Base-by-base conservation (phyloP, 2,797 vertebrate genomes). In the Luscinia luscinia region DNA sequence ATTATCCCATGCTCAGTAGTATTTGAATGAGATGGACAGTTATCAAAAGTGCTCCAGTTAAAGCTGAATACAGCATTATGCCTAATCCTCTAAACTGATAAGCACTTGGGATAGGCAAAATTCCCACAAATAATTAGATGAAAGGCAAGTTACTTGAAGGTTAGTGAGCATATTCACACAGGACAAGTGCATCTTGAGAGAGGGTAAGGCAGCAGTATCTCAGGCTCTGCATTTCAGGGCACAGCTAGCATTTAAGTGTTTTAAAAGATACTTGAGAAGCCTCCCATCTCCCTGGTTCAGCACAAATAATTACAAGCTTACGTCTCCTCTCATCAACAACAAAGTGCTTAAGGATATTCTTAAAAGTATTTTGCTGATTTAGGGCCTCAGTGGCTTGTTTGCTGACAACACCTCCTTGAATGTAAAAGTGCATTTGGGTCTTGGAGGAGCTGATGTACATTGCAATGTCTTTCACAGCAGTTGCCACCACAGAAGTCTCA, bases 291-390 rank as follows among this genome's bases (percentile, higher is more conserved):
- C 38, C 48, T 69, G 30, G 34, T 61, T 86, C 64, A 70, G 92
- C 58, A 74, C 61, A 77, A 63, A 85, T 87, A 90, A 95, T 83
- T 91, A 91, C 92, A 41, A 92, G 58, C 51, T 92, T 67, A 38
- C 28, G 17, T 73, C 36, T 62, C 12, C 51, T 43, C 22, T 96
- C 40, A 87, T 84, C 66, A 84, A 38, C 41, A 91, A 52, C 45
- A 41, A 86, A 81, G 36, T 32, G 27, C 30, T 68, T 75, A 90
- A 91, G 58, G 62, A 75, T 30, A 86, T 5, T 12, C 49, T 90
- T 85, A 11, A 15, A 86, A 77, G 46, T 17, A 14, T 88, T 91
- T 43, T 78, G 66, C 73, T 75, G 69, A 86, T 87, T 70, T 78
- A 51, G 24, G 52, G 49, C 61, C 64, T 80, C 76, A 36, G 48